Evolutionary conservation across 2,797 vertebrate genomes (phyloP).

Genomic region (Spheniscus humboldti): DNA sequence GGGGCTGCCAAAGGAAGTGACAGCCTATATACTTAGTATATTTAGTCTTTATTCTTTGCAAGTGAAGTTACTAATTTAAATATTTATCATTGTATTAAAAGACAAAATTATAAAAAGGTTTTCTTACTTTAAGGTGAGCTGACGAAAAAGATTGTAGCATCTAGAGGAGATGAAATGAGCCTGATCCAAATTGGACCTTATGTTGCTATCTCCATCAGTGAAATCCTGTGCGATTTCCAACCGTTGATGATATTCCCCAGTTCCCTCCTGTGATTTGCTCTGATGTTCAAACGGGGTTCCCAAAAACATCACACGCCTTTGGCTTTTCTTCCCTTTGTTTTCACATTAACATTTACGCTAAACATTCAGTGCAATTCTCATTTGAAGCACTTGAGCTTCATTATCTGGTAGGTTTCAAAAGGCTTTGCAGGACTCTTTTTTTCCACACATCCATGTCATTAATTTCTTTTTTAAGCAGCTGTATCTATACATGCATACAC

Average conservation of each 20-base stretch:
- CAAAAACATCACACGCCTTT: background rate
- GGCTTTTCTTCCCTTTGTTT: background rate
- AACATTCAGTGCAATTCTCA: background rate
- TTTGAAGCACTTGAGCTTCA: background rate
- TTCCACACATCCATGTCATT: background rate
- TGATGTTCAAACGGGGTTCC: background rate
- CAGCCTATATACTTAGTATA: background rate
- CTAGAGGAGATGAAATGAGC: background rate
- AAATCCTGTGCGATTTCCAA: background rate
- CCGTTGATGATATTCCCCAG: background rate
- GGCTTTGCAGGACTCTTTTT: background rate
- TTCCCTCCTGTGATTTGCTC: background rate
- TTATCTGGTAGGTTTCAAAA: background rate
- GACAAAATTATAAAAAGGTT: accelerated
- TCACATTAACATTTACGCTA: background rate
- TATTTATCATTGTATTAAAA: background rate
- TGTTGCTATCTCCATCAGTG: background rate
- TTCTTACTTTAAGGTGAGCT: background rate
- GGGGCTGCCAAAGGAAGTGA: background rate
- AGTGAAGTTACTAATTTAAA: background rate
- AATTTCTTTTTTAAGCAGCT: background rate
- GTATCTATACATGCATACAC: background rate
- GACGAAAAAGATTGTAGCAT: background rate
- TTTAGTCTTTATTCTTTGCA: background rate
- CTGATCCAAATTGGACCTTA: background rate